Evolutionary conservation across 2,113 vertebrate genomes (phyloP), one percentile per base, ranked within the genome.

Genomic region (Antigone vipio): DNA sequence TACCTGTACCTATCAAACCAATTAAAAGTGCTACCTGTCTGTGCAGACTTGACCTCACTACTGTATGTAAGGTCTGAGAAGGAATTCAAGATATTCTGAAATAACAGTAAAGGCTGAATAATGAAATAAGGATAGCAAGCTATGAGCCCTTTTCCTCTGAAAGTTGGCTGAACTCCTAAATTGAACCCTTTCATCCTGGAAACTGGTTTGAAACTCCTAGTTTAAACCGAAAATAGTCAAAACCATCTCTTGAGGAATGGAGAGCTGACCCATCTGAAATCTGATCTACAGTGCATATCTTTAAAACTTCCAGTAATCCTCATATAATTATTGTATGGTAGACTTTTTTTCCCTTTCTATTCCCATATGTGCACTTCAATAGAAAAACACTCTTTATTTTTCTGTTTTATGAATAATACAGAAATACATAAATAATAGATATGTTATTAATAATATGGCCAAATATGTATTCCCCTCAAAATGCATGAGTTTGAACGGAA

Each of bases 341-440:
- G 24, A 30, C 12, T 22, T 52, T 72, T 29, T 24, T 60, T 26
- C 5, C 8, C 32, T 56, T 73, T 76, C 67, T 68, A 11, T 9
- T 87, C 82, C 82, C 62, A n/a, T 23, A 15, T 32, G 44, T 44
- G 45, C 58, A 38, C 73, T 85, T 66, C 85, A 87, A 55, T 20
- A 34, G 79, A 76, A 77, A 92, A 93, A 81, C 49, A 53, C 35
- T 75, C 74, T 86, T 92, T 92, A 71, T 95, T 93, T 95, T 92
- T 78, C 77, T 89, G 85, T 72, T 88, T 78, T 49, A 88, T 95
- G 94, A 96, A 95, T 97, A 93, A 97, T 85, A 49, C 44, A 92
- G 85, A 52, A 92, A 90, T 4, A 10, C 45, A 85, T 96, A 60
- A 97, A 97, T 95, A 95, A 97, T 96, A n/a, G 47, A 94, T 66